phyloP scores from a whole-genome alignment of 1,140 invertebrate genomes.

The Drosophila subpulchrella region DNA sequence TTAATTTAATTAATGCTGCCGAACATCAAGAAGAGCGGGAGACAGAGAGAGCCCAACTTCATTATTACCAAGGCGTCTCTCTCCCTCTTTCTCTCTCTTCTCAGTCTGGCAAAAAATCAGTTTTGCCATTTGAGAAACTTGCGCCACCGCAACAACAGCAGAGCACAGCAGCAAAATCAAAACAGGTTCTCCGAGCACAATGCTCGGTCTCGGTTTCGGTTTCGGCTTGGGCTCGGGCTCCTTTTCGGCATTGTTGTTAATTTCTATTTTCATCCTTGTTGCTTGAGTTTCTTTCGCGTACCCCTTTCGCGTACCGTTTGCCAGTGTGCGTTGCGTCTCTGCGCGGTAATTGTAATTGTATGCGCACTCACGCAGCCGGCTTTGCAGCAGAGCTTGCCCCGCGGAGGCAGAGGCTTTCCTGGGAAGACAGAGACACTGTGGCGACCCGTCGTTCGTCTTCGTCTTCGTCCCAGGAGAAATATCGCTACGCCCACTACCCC shows the following conservation, averaged over 20 bases:
- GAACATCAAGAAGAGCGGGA: slow-evolving; percentile 12
- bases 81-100: not conserved
- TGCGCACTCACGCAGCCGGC: slow-evolving; percentile 10
- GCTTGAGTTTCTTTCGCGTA: not conserved
- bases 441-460: slow-evolving; percentile 31
- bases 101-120: slow-evolving; percentile 11
- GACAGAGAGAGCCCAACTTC: slow-evolving; percentile 4
- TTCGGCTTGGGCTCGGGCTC: not conserved
- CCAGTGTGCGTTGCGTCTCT: slow-evolving; percentile 5
- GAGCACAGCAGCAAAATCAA: slow-evolving; percentile 3
- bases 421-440: slow-evolving; percentile 60
- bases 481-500: slow-evolving; percentile 18
- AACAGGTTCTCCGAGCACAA: slow-evolving; percentile 20
- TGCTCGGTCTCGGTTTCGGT: not conserved
- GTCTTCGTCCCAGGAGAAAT: slow-evolving; percentile 17
- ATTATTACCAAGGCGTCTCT: slow-evolving; percentile 3
- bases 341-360: slow-evolving; percentile 31
- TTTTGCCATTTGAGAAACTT: slow-evolving; percentile 25
- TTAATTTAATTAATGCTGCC: slow-evolving; percentile 49
- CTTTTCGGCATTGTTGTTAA: slow-evolving; percentile 26
- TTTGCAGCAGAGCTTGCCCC: not conserved
- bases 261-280: slow-evolving; percentile 22
- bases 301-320: slow-evolving; percentile 7
- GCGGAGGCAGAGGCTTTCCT: slow-evolving; percentile 8
- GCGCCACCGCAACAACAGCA: slow-evolving; percentile 7